These are phyloP conservation scores for Teleopsis dalmanni DNA, from an alignment of 1,140 invertebrate genomes.

Conservation along the genomic window DNA sequence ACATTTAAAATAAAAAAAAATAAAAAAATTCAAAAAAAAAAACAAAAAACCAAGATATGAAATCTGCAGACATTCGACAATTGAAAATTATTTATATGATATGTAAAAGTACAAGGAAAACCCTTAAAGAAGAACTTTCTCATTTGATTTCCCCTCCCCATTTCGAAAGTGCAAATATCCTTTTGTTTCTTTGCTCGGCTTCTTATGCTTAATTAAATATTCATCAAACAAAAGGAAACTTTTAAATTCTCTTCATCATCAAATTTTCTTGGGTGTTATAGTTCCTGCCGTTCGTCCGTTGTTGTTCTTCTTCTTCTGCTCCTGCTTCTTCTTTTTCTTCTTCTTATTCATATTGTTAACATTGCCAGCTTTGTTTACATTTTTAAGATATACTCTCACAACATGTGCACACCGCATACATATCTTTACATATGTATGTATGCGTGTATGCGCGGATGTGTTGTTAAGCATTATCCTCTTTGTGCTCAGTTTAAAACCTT, in stretches of 20 bases:
- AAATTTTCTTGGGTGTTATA: too few relatives aligned
- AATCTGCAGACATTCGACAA: too few relatives aligned
- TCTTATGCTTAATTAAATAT: constrained; percentile 42
- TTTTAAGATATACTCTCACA: neutral
- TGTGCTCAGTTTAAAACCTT: too few relatives aligned
- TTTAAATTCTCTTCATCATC: constrained; percentile 42
- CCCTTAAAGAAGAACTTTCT: too few relatives aligned
- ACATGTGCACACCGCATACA: neutral
- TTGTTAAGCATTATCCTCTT: too few relatives aligned
- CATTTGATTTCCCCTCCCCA: neutral
- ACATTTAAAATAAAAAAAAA: too few relatives aligned
- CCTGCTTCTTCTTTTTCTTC: neutral
- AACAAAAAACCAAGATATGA: neutral
- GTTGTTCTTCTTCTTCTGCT: neutral
- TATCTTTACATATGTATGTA: constrained; percentile 1
- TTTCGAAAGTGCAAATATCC: neutral
- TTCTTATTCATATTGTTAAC: neutral
- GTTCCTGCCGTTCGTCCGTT: neutral
- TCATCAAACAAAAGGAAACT: constrained; percentile 44
- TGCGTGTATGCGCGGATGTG: constrained; percentile 9
- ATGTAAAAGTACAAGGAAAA: too few relatives aligned
- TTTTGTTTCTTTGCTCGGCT: constrained; percentile 4
- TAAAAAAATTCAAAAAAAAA: neutral
- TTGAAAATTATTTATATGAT: too few relatives aligned
- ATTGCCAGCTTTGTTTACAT: neutral